Evolutionary conservation across 2,113 vertebrate species (phyloP).

Genomic region (Colaptes auratus): DNA sequence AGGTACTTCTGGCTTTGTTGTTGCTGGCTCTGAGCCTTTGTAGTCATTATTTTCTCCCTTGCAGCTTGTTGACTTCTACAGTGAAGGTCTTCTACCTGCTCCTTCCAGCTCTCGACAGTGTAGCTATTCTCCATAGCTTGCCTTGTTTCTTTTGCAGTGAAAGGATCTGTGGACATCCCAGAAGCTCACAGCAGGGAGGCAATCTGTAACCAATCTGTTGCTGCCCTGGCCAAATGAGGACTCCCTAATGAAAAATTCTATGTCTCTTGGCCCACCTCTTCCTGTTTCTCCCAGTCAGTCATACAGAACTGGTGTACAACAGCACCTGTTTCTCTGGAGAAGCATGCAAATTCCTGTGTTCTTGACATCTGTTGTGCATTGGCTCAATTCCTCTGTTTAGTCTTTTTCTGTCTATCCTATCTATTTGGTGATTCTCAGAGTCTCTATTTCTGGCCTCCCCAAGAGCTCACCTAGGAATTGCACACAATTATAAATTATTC

Average conservation of each 20-base stretch:
- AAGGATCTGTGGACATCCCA: neutral
- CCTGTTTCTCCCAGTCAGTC: neutral
- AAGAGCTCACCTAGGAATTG: neutral
- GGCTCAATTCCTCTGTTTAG: neutral
- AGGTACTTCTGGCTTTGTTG: neutral
- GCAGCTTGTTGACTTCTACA: neutral
- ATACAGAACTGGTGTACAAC: neutral
- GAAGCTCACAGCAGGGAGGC: neutral
- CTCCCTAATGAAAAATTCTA: neutral
- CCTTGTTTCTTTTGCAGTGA: neutral
- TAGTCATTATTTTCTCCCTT: neutral
- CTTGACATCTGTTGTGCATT: neutral
- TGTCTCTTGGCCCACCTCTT: neutral
- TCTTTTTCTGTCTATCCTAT: neutral
- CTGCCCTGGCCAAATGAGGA: neutral
- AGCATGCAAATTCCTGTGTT: neutral
- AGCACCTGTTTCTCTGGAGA: slow-evolving; percentile 3
- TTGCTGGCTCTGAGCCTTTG: neutral
- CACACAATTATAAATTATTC: neutral
- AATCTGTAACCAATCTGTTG: neutral
- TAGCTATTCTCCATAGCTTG: neutral
- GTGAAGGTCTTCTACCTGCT: neutral
- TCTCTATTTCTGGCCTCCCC: neutral
- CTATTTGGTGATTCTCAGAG: neutral
- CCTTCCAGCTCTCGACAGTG: neutral